Evolutionary conservation across 1,140 invertebrate species (phyloP).

Genomic region (Helicoverpa armigera): DNA sequence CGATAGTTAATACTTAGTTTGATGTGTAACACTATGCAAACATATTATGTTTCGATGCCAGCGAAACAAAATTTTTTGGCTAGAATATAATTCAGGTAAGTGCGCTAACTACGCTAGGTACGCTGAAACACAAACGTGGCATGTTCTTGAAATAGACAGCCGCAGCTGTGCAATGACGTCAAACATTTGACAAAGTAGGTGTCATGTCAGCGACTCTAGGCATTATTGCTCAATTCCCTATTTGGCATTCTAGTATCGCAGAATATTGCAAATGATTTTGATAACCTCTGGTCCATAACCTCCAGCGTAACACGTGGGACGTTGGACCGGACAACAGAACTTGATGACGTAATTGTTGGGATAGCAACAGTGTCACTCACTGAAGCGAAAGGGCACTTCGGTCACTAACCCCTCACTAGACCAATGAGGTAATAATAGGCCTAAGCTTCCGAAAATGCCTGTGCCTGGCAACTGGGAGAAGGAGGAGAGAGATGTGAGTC

Average conservation of each 20-base stretch:
- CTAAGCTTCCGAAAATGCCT: neutral
- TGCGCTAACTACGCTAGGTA: neutral
- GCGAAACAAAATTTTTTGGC: neutral
- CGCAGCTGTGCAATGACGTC: neutral
- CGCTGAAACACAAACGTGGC: constrained; percentile 2
- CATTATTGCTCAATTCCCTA: constrained; percentile 12
- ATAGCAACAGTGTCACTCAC: constrained; percentile 21
- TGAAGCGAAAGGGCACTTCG: constrained; percentile 25
- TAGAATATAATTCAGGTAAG: neutral
- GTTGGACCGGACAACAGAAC: neutral
- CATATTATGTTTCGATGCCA: neutral
- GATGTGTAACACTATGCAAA: neutral
- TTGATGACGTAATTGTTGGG: constrained; percentile 23
- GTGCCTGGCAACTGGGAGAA: neutral
- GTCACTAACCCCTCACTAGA: constrained; percentile 8
- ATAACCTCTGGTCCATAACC: too few species aligned
- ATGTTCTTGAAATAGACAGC: neutral
- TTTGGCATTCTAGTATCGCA: neutral
- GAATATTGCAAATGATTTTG: neutral
- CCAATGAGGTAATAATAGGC: neutral
- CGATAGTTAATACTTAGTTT: neutral
- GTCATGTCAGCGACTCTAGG: neutral
- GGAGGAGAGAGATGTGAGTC: neutral
- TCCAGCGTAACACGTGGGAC: too few species aligned
- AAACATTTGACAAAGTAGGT: constrained; percentile 17